Conservation (phyloP, 2,888 invertebrate genomes). For the Microplitis deprimator region DNA sequence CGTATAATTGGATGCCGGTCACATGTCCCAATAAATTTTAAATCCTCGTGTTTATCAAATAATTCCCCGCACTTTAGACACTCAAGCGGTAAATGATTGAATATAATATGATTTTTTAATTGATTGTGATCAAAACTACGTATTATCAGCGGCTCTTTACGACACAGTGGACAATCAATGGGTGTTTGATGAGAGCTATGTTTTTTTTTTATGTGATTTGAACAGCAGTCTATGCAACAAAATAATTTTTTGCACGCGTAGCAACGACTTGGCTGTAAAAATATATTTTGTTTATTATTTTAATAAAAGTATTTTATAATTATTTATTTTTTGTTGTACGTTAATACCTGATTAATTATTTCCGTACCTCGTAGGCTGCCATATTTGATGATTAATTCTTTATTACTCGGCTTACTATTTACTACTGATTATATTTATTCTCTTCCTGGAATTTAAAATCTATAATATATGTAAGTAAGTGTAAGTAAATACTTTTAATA, state of each 20-base stretch:
- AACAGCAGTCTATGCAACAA: constrained; percentile 61
- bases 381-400: constrained; percentile 23
- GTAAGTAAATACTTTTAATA: background rate
- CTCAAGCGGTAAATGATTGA: constrained; percentile 60
- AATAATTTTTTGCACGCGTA: constrained; percentile 61
- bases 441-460: background rate
- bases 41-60: constrained; percentile 54
- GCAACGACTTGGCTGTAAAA: constrained; percentile 57
- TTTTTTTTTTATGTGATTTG: constrained; percentile 58
- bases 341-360: constrained; percentile 15
- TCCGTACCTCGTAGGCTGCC: constrained; percentile 38
- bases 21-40: constrained; percentile 54
- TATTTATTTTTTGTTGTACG: background rate
- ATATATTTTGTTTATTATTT: constrained; percentile 27
- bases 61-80: constrained; percentile 59
- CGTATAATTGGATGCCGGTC: constrained; percentile 39
- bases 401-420: background rate
- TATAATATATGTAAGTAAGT: background rate
- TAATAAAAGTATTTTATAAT: background rate
- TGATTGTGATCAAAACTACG: constrained; percentile 53
- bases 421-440: background rate
- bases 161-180: constrained; percentile 59
- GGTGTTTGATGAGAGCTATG: constrained; percentile 53
- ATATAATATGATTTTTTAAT: constrained; percentile 57
- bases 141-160: constrained; percentile 53